phyloP scores from a whole-genome alignment of 1,140 invertebrate species.

The Belonocnema kinseyi region DNA sequence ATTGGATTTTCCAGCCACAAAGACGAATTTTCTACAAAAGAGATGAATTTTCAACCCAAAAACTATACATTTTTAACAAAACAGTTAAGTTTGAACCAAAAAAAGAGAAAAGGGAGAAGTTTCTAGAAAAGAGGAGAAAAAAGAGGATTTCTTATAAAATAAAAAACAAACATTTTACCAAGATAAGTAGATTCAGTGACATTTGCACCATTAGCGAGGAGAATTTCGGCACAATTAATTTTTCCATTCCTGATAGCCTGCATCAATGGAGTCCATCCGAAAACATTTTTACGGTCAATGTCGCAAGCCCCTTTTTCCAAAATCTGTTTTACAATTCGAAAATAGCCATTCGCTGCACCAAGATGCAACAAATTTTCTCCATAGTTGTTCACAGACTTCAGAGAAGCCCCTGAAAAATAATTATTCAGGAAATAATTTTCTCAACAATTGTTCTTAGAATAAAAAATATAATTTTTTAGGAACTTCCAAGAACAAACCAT shows the following conservation, averaged over 20 bases:
- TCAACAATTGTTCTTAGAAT: too few relatives aligned
- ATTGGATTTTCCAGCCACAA: too few relatives aligned
- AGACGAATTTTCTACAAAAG: too few relatives aligned
- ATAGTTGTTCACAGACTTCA: constrained; percentile 67
- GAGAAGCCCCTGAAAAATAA: constrained; percentile 58
- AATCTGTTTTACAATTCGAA: constrained; percentile 57
- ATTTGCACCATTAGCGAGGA: constrained; percentile 68
- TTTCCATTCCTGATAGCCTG: constrained; percentile 74
- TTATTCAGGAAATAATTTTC: neutral
- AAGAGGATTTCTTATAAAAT: neutral
- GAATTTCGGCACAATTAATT: constrained; percentile 65
- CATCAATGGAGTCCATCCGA: constrained; percentile 77
- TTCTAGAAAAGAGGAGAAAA: too few relatives aligned
- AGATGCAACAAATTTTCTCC: constrained; percentile 69
- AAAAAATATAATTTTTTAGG: too few relatives aligned
- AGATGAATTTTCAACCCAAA: too few relatives aligned
- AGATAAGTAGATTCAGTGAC: constrained; percentile 71
- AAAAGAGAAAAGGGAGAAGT: too few relatives aligned
- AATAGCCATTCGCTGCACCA: constrained; percentile 64
- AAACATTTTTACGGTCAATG: constrained; percentile 70
- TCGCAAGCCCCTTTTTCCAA: constrained; percentile 51
- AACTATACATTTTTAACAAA: too few relatives aligned
- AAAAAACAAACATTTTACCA: constrained; percentile 66
- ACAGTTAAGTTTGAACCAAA: too few relatives aligned
- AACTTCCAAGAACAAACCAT: neutral